Percentiles rank a stretch among this genome's conserved stretches.
Evolutionary conservation across 2,797 vertebrate genomes (phyloP).

Genomic region (Cottoperca gobio): DNA sequence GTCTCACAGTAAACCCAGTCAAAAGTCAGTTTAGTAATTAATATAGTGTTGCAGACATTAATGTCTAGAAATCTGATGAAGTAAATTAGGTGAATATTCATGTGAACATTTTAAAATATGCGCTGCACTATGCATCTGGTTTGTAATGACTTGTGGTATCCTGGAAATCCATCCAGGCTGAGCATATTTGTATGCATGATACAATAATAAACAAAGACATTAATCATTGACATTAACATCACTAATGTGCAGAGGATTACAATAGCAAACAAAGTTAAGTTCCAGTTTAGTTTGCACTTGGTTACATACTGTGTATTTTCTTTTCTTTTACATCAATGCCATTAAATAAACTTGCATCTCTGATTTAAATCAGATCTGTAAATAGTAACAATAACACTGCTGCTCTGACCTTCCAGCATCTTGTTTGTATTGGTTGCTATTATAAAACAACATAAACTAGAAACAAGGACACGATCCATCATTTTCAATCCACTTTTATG

Average conservation of each 20-base stretch:
- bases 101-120: neutral
- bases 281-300: neutral
- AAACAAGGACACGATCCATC: neutral
- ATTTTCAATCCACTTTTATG: neutral
- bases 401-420: neutral
- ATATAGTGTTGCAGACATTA: neutral
- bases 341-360: neutral
- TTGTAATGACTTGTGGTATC: neutral
- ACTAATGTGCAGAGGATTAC: neutral
- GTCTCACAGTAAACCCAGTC: neutral
- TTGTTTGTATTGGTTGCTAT: slow-evolving; percentile 3
- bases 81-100: neutral
- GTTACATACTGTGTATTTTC: neutral
- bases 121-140: neutral
- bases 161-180: neutral
- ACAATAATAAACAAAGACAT: neutral
- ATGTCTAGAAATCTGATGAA: neutral
- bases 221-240: neutral
- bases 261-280: neutral
- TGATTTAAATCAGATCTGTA: neutral
- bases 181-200: neutral
- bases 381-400: neutral
- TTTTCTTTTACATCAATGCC: neutral
- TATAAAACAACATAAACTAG: slow-evolving; percentile 20
- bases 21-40: neutral